Base-by-base conservation (phyloP, 2,888 invertebrate species). In the Stenchaetothrips biformis region DNA sequence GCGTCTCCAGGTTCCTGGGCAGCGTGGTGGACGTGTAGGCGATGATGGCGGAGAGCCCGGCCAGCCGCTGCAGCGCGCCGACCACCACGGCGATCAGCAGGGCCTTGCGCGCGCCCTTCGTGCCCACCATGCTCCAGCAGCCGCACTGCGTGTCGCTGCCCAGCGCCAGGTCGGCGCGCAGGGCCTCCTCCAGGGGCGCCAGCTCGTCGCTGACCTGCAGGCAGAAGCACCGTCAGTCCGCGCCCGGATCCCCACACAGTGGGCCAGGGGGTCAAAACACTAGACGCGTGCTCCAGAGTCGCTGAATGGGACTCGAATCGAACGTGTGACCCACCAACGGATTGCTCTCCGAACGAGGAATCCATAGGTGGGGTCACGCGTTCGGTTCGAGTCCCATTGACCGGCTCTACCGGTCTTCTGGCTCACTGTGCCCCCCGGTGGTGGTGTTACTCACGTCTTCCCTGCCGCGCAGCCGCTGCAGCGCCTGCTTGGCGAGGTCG, bases 1-100 rank as follows among this genome's bases (percentile, higher is more conserved):
- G 67, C 21, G 11, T 11, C 21, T n/a, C 21, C 67, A 74, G n/a
- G 67, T 25, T 11, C 67, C 8, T 21, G 67, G 67, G 67, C 67
- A 74, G 67, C 67, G 67, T 74, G 67, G 21, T 25, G 9, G 67
- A 74, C 21, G 67, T 74, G 67, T 74, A 74, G 67, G 67, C 67
- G 67, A 74, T 74, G 67, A 74, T 25, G 67, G 67, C 67, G 25
- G 67, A 74, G 9, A 74, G 25, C 21, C 67, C 67, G 21, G 67
- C 25, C 67, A 74, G 67, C 21, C 67, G 25, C 67, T 74, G 67
- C 67, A 74, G 67, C 25, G 67, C 67, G 67, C 67, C 67, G 25
- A 74, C 7, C 25, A 74, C 67, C 67, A 74, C 67, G 25, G 67
- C n/a, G 67, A 74, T 74, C 25, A 7, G 0, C 9, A 74, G 67